A percentile compares a stretch with the other conserved stretches of the same genome.
Evolutionary conservation across 2,797 vertebrate genomes (phyloP).

Genomic region (Centropyge bicolor): DNA sequence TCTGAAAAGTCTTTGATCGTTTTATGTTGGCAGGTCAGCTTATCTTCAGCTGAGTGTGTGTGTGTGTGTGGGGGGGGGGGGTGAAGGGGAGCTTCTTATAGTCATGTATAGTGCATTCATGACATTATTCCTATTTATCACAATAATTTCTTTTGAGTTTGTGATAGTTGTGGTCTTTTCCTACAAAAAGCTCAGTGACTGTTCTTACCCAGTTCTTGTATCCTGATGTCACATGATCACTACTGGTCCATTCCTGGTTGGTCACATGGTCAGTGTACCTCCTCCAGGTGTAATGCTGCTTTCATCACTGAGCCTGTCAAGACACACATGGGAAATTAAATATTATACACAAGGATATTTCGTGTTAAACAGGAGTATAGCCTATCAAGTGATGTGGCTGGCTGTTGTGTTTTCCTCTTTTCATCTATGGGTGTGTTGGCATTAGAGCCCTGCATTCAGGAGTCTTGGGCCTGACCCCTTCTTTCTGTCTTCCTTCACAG

Average conservation of each 20-base stretch:
- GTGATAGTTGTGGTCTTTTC: not conserved
- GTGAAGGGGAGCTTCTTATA: accelerated
- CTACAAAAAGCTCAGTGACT: not conserved
- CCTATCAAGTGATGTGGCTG: not conserved
- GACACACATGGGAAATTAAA: constrained; percentile 25
- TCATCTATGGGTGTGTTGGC: not conserved
- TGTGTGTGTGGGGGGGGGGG: too few relatives aligned
- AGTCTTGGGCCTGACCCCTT: constrained; percentile 33
- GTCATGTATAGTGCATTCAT: not conserved
- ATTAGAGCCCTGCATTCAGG: not conserved
- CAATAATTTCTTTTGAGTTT: not conserved
- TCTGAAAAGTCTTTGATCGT: not conserved
- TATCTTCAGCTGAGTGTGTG: not conserved
- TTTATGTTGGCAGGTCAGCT: not conserved
- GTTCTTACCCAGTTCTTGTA: constrained; percentile 36
- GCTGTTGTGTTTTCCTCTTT: constrained; percentile 6
- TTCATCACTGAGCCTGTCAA: constrained; percentile 27
- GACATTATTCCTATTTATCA: not conserved
- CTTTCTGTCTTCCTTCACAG: constrained; percentile 70
- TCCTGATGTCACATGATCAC: constrained; percentile 53
- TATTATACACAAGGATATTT: not conserved
- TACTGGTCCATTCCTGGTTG: constrained; percentile 4
- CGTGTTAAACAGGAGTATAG: not conserved
- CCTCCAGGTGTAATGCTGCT: constrained; percentile 11
- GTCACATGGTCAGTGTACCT: constrained; percentile 25